These are phyloP conservation scores for Rutilus rutilus DNA, from an alignment of 2,113 vertebrate species.

Conservation along the genomic window DNA sequence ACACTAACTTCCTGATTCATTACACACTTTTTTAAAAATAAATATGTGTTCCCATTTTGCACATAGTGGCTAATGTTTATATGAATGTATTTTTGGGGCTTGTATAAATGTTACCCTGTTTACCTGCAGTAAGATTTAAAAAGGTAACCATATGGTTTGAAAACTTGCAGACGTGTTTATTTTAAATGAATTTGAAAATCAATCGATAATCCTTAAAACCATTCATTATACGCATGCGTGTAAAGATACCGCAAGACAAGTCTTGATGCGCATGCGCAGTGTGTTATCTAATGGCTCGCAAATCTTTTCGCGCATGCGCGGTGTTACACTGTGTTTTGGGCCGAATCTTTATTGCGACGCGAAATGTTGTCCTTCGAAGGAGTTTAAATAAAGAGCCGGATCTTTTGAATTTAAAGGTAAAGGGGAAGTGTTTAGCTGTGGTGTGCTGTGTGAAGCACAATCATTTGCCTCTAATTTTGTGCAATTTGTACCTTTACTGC, in stretches of 20 bases:
- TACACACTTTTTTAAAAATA: not conserved
- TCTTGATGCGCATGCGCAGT: not conserved
- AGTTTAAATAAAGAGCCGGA: constrained; percentile 82
- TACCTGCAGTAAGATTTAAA: not conserved
- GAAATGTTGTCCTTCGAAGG: constrained; percentile 66
- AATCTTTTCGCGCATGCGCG: constrained; percentile 45
- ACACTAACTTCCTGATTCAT: not conserved
- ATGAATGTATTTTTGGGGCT: not conserved
- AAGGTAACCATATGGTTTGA: not conserved
- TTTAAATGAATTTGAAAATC: not conserved
- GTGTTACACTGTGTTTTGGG: constrained; percentile 60
- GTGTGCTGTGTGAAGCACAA: not conserved
- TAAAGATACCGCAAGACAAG: not conserved
- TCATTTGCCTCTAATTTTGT: not conserved
- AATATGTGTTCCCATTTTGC: not conserved
- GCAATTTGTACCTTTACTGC: not conserved
- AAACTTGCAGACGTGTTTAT: not conserved
- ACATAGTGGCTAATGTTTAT: not conserved
- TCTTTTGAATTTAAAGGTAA: constrained; percentile 80
- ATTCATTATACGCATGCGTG: constrained; percentile 21
- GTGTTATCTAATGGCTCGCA: too few relatives aligned
- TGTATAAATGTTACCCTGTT: not conserved
- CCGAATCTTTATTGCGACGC: constrained; percentile 72
- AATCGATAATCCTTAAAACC: not conserved
- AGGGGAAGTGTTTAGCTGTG: constrained; percentile 27